These are phyloP conservation scores for Pagrus major DNA, from an alignment of 2,113 vertebrate genomes.

Conservation along the genomic window DNA sequence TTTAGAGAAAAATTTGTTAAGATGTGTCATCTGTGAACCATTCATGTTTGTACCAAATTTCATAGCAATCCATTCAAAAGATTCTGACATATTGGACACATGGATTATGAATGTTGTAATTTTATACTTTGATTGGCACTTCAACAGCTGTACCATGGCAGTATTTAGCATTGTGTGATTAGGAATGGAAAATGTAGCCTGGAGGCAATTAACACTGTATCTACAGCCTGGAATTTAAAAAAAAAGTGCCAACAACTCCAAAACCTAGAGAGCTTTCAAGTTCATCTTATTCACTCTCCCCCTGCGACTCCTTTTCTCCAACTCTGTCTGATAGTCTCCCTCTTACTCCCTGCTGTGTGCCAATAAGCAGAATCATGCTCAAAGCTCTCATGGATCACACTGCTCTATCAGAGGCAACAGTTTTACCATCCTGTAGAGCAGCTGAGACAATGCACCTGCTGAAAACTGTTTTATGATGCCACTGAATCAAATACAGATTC, in stretches of 20 bases:
- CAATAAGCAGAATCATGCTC: conserved; percentile 29
- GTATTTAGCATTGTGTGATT: not conserved
- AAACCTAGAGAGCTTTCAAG: conserved; percentile 31
- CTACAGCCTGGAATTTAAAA: not conserved
- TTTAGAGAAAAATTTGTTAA: too few species aligned
- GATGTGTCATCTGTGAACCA: not conserved
- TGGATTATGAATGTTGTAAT: not conserved
- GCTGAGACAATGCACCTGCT: not conserved
- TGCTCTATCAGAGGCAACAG: conserved; percentile 47
- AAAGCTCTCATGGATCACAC: conserved; percentile 19
- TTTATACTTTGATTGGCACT: not conserved
- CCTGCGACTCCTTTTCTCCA: not conserved
- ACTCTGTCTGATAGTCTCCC: conserved; percentile 4
- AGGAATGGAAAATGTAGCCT: not conserved
- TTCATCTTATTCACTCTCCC: conserved; percentile 10
- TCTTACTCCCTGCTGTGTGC: conserved; percentile 17
- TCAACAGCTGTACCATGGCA: not conserved
- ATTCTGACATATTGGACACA: not conserved
- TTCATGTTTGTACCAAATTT: not conserved
- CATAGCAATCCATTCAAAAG: not conserved
- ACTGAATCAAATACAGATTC: conserved; percentile 29
- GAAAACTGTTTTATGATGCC: not conserved
- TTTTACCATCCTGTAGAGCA: conserved; percentile 43
- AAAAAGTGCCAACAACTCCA: conserved; percentile 35
- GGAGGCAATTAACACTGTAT: conserved; percentile 9